Evolutionary conservation across 2,888 invertebrate species (phyloP).

Genomic region (Blastobasis lacticolella): DNA sequence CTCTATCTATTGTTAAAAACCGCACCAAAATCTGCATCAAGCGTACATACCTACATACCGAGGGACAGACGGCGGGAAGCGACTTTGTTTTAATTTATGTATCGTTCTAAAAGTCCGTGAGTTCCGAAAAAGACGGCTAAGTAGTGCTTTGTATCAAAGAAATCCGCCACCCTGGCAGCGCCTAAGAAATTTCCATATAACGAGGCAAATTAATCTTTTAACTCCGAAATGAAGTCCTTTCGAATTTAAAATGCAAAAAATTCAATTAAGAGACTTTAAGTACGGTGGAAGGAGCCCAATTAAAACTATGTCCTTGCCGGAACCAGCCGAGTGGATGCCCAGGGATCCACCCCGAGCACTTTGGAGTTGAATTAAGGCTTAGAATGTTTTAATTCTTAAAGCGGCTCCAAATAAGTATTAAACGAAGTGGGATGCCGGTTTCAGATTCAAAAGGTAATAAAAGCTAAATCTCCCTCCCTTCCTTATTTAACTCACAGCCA

Average conservation of each 20-base stretch:
- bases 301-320: constrained; percentile 56
- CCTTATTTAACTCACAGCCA: too few species aligned
- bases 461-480: too few species aligned
- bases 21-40: too few species aligned
- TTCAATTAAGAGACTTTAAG: constrained; percentile 48
- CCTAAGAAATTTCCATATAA: constrained; percentile 14
- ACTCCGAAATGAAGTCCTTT: constrained; percentile 29
- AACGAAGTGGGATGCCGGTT: too few species aligned
- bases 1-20: too few species aligned
- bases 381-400: constrained; percentile 33
- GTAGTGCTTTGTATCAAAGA: too few species aligned
- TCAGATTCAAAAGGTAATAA: too few species aligned
- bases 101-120: too few species aligned
- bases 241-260: constrained; percentile 44
- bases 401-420: constrained; percentile 14
- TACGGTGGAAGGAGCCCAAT: constrained; percentile 53
- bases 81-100: too few species aligned
- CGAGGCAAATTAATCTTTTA: constrained; percentile 30
- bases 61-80: too few species aligned
- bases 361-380: constrained; percentile 43
- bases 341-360: constrained; percentile 42
- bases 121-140: too few species aligned
- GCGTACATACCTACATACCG: too few species aligned
- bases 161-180: neutral
- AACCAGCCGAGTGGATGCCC: constrained; percentile 45